Evolutionary conservation across 35 echinoderm and acorn worm species (phyloP).

Genomic region (Amphiura filiformis): DNA sequence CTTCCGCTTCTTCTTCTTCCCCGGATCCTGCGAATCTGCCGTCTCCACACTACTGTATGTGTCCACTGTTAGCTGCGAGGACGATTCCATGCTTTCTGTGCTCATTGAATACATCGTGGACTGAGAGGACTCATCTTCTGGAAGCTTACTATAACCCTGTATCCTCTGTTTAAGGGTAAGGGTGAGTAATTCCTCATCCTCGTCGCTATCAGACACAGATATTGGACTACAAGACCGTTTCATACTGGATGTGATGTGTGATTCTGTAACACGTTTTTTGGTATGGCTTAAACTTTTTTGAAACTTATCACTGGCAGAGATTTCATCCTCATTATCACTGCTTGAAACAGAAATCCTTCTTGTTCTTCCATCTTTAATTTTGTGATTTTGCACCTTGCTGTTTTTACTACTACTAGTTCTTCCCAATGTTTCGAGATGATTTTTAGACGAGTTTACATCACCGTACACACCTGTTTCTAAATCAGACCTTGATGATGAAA

Average conservation of each 20-base stretch:
- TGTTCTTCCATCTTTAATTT: neutral
- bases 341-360: neutral
- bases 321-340: neutral
- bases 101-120: neutral
- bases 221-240: slow-evolving; percentile 14
- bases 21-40: neutral
- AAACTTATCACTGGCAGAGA: no score
- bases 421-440: neutral
- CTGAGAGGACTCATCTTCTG: neutral
- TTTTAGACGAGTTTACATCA: neutral
- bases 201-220: slow-evolving; percentile 27
- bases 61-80: neutral
- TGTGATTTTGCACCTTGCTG: neutral
- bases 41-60: neutral
- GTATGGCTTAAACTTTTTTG: no score
- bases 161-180: slow-evolving; percentile 19
- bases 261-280: no score
- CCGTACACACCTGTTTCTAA: neutral
- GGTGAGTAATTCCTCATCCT: slow-evolving; percentile 15
- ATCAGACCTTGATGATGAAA: no score
- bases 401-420: neutral
- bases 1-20: slow-evolving; percentile 26
- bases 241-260: neutral
- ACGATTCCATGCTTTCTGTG: neutral
- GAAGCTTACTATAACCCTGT: slow-evolving; percentile 3